Evolutionary conservation across 2,888 invertebrate genomes (phyloP), one percentile per base, ranked within the genome.

Genomic region (Synergus itoensis): DNA sequence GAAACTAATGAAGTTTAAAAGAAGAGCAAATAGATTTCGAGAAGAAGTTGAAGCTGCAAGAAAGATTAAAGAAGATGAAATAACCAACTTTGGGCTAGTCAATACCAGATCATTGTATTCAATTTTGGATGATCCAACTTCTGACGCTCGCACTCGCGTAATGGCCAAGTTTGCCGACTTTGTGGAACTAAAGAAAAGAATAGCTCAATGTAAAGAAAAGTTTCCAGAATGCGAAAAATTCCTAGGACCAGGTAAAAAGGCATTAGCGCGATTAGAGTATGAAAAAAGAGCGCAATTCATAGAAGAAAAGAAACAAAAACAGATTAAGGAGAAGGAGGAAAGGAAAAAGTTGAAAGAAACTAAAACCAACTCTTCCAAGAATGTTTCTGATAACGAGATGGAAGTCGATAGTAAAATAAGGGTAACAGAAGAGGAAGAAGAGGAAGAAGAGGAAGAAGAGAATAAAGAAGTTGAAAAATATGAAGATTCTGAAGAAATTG

Each of bases 21-120:
- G 84, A 8, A 88, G 89, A 82, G 89, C 89, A 0, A 86, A 89
- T 4, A 90, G 84, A 78, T 73, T 91, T 5, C 75, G 86, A 1
- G 85, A 81, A 4, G 91, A 92, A 80, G 84, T 92, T 0, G 57
- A 83, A 0, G 85, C 88, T 0, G 45, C 89, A 1, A 92, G 92
- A 76, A 86, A 79, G n/a, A 79, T 91, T 1, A 88, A 90, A 75
- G 89, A 90, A 1, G 91, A 92, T 75, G 90, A 90, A 3, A 86
- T 91, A 45, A 86, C 90, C 0, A 89, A 85, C 84, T 90, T 88
- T 81, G 88, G 87, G 1, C 85, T 92, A 4, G 78, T 76, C 4
- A 87, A 88, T 79, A 81, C 73, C 0, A 84, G 84, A 67, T 79
- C 77, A 1, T 64, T 89, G n/a, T 76, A 84, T 16, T 82, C 88